phyloP scores from a whole-genome alignment of 2,797 vertebrate genomes.

The Eulemur mongoz region DNA sequence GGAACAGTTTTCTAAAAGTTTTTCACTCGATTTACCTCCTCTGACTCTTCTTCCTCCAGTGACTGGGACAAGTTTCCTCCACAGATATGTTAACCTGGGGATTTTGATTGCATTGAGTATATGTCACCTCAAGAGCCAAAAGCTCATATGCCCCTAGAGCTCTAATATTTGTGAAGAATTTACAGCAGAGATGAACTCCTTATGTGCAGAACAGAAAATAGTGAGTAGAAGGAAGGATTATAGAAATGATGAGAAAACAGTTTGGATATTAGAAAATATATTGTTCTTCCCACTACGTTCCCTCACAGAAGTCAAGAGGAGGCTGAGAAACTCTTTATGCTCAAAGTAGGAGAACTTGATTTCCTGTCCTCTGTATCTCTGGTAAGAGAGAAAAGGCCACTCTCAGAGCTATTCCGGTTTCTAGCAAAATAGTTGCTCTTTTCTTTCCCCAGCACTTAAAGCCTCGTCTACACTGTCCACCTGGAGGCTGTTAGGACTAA shows the following conservation, averaged over 20 bases:
- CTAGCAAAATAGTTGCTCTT: neutral
- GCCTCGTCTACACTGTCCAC: neutral
- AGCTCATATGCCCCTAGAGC: neutral
- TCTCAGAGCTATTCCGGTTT: neutral
- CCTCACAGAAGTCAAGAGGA: neutral
- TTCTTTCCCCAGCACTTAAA: neutral
- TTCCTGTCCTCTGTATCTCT: neutral
- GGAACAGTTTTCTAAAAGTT: neutral
- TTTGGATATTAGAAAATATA: neutral
- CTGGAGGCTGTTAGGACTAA: neutral
- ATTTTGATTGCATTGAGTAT: neutral
- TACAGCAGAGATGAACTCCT: neutral
- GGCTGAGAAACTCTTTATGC: neutral
- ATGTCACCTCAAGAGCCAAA: neutral
- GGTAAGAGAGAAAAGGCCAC: neutral
- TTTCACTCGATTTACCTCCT: neutral
- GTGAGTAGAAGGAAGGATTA: neutral
- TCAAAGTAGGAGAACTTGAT: neutral
- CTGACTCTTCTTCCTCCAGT: neutral
- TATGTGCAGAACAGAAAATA: neutral
- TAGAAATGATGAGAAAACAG: neutral
- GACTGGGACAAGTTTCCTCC: neutral
- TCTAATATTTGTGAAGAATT: neutral
- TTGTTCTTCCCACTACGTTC: neutral
- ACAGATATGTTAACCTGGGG: neutral